Percentiles rank a stretch among this genome's conserved stretches.
These are phyloP conservation scores for Plecotus auritus DNA, from an alignment of 2,113 vertebrate genomes.

Conservation along the genomic window DNA sequence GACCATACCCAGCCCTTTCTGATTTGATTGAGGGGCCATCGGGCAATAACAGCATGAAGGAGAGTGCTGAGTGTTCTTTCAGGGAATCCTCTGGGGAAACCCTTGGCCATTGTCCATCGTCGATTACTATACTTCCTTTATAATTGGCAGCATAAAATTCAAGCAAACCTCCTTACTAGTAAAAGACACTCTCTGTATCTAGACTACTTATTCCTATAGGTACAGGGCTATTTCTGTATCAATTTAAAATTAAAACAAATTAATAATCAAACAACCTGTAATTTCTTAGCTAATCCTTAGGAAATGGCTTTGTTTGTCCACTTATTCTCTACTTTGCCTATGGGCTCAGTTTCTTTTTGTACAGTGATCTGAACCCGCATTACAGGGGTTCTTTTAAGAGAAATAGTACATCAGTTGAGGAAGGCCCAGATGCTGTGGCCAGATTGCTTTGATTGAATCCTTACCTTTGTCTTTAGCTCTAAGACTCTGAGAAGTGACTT, in stretches of 20 bases:
- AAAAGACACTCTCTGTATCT: neutral
- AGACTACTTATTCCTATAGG: neutral
- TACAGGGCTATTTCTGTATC: neutral
- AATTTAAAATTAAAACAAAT: neutral
- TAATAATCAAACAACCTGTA: neutral
- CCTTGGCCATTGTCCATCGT: neutral
- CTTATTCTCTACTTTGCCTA: neutral
- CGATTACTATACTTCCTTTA: neutral
- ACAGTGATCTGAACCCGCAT: neutral
- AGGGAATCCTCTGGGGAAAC: neutral
- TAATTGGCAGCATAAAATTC: neutral
- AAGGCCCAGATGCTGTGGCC: neutral
- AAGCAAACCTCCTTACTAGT: neutral
- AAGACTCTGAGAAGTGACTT: neutral
- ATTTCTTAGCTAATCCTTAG: neutral
- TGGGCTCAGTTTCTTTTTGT: neutral
- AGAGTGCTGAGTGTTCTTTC: neutral
- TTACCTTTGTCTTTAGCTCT: neutral
- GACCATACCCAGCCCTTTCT: too few species aligned
- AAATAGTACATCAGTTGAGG: neutral
- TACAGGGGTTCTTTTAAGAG: neutral
- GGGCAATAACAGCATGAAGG: neutral
- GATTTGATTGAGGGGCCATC: neutral
- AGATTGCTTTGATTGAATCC: neutral
- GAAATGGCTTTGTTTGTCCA: neutral